Conservation (phyloP, 2,888 invertebrate genomes). For the Tinea semifulvella region DNA sequence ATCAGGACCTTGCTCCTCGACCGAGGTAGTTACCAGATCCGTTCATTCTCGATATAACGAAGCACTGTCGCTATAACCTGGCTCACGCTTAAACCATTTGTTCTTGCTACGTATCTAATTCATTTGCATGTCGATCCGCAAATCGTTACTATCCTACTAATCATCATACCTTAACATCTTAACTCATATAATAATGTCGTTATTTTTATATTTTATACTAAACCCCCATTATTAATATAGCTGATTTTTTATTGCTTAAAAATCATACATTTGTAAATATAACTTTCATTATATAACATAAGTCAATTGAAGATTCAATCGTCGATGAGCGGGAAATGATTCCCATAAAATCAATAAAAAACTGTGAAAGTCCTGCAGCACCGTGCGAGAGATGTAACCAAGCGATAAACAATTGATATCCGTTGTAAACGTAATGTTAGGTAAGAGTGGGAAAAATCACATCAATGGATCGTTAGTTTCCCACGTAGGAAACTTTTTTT, state of each 20-base stretch:
- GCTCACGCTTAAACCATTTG: slow-evolving; percentile 2
- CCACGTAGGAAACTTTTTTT: slow-evolving; percentile 23
- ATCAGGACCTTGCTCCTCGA: slow-evolving; percentile 74
- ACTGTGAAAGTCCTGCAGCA: slow-evolving; percentile 40
- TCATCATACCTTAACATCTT: background rate
- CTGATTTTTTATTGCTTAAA: no score
- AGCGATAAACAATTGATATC: slow-evolving; percentile 49
- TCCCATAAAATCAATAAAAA: slow-evolving; percentile 25
- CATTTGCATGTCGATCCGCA: background rate
- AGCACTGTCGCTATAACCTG: slow-evolving; percentile 1
- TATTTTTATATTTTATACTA: no score
- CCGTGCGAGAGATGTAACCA: slow-evolving; percentile 39
- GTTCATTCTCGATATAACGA: background rate
- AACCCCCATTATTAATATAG: no score
- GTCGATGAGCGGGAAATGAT: slow-evolving; percentile 5
- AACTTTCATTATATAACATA: background rate
- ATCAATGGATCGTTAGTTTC: slow-evolving; percentile 21
- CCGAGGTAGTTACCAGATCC: slow-evolving; percentile 60
- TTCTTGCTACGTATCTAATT: background rate
- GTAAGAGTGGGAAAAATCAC: slow-evolving; percentile 46
- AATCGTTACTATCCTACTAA: background rate
- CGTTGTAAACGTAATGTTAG: slow-evolving; percentile 49
- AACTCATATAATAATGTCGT: background rate
- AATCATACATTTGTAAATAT: no score
- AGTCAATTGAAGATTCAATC: background rate